phyloP scores from a whole-genome alignment of 2,797 vertebrate genomes.

The Sebastes oblongus region DNA sequence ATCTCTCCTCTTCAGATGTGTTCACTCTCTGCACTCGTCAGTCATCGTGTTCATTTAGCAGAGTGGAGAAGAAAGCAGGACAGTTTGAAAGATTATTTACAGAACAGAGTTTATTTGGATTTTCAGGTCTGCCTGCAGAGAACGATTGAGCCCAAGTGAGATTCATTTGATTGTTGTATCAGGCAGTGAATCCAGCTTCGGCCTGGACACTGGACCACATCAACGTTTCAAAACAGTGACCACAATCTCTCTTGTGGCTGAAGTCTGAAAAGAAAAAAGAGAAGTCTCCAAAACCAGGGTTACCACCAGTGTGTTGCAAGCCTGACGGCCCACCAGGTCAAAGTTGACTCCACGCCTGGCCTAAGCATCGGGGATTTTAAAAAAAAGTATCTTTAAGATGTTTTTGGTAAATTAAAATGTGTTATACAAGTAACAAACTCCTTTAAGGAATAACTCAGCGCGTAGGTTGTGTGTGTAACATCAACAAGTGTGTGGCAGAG shows the following conservation, averaged over 20 bases:
- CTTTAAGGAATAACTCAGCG: too few relatives aligned
- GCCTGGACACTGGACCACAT: background rate
- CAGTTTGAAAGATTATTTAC: constrained; percentile 17
- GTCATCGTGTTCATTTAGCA: background rate
- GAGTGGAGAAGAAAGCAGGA: constrained; percentile 2
- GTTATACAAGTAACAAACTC: too few relatives aligned
- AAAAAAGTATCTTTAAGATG: too few relatives aligned
- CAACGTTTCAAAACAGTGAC: background rate
- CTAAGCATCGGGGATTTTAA: too few relatives aligned
- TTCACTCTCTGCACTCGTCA: background rate
- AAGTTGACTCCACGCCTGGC: too few relatives aligned
- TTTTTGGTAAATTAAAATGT: too few relatives aligned
- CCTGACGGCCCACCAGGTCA: background rate
- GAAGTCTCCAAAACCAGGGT: background rate
- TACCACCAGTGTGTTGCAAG: background rate
- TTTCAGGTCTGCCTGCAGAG: background rate
- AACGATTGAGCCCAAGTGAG: background rate
- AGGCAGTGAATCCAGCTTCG: background rate
- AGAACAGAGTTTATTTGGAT: constrained; percentile 22
- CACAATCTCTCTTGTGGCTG: background rate
- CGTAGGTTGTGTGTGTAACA: too few relatives aligned
- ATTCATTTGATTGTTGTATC: constrained; percentile 4
- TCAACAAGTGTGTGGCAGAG: too few relatives aligned
- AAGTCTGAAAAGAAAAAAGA: background rate
- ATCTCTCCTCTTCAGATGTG: background rate